These are phyloP conservation scores for Galbula dea DNA, from an alignment of 2,113 vertebrate genomes.

Conservation along the genomic window DNA sequence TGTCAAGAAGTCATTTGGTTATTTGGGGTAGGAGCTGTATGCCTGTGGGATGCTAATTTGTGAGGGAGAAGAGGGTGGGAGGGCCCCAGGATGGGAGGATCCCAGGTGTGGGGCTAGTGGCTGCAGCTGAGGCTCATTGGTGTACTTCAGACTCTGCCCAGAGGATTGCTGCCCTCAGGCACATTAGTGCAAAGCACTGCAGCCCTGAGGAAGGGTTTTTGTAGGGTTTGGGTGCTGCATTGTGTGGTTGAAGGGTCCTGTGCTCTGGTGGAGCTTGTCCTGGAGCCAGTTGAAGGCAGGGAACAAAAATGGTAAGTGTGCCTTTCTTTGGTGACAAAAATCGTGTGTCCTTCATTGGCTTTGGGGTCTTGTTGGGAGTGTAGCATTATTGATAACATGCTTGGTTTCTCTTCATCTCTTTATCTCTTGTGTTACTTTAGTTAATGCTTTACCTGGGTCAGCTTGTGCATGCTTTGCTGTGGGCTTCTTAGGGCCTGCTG, in stretches of 20 bases:
- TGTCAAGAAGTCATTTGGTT: rapidly evolving
- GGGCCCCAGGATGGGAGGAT: background rate
- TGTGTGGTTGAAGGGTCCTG: rapidly evolving
- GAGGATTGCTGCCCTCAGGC: rapidly evolving
- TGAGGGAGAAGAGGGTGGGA: background rate
- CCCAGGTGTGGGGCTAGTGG: background rate
- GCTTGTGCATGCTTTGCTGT: rapidly evolving
- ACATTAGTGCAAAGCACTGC: rapidly evolving
- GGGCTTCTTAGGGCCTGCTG: rapidly evolving
- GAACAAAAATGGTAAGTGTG: background rate
- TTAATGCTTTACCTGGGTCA: background rate
- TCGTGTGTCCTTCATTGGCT: too few species aligned
- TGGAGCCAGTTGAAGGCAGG: rapidly evolving
- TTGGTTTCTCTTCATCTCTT: rapidly evolving
- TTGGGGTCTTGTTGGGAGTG: too few species aligned
- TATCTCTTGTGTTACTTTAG: background rate
- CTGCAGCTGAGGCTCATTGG: background rate
- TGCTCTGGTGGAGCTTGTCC: rapidly evolving
- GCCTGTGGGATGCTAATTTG: background rate
- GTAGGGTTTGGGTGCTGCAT: rapidly evolving
- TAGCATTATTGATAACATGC: rapidly evolving
- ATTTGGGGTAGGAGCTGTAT: rapidly evolving
- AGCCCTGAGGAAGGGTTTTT: rapidly evolving
- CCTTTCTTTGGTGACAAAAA: rapidly evolving
- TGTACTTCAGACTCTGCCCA: rapidly evolving